Base-by-base conservation (phyloP, 2,113 vertebrate species). In the Alexandromys fortis region DNA sequence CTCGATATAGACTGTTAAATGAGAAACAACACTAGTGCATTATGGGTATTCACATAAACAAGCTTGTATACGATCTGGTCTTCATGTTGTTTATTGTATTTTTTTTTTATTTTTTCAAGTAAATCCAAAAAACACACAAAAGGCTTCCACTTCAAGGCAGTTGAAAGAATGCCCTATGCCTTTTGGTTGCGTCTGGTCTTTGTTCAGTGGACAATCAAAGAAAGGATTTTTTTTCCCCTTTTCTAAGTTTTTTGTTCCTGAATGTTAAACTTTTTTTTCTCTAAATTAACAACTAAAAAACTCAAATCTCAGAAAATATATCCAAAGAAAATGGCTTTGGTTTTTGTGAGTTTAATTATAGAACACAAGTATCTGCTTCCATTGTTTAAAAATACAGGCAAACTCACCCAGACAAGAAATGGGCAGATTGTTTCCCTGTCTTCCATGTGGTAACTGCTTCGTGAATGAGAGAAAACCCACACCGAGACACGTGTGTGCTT, bases 201-300 rank as follows among this genome's bases (percentile, higher is more conserved):
- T 96, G 58, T 97, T 95, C 87, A 47, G n/a, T 88, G 83, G 85
- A 90, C 96, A 95, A 87, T 94, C 88, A 96, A 97, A 96, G 91
- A 75, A 90, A 22, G 33, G 3, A 5, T 55, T 61, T n/a, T 38
- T 87, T 92, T 81, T 76, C 38, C 52, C 33, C 22, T 26, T 72
- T n/a, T 89, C 17, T 63, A 68, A 68, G 67, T 85, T 55, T 83
- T 63, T 85, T 61, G 49, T 65, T 73, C 47, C 35, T 58, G 19
- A 61, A 67, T 75, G 47, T 79, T 93, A 86, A 76, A 89, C 65
- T 96, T 94, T 26, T 26, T n/a, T 89, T 49, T 92, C 58, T 86
- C 11, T 94, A 68, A 91, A 96, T 89, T 72, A 96, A 89, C n/a
- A 63, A 68, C 61, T 70, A 30, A 70, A 95, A 95, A 91, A 91